Conservation (phyloP, 2,888 invertebrate species). For the Oligia latruncula region DNA sequence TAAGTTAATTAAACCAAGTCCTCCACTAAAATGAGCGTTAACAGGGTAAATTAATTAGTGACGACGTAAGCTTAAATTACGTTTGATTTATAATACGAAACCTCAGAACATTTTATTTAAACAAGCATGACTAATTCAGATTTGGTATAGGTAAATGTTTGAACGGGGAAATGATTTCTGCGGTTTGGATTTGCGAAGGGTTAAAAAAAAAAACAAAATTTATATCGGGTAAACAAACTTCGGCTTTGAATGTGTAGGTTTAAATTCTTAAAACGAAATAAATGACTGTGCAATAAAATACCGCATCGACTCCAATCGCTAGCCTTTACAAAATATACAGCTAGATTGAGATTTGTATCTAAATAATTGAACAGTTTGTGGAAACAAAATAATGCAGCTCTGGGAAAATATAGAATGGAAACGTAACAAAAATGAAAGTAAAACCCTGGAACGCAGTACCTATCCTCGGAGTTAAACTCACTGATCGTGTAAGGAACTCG, state of each 20-base stretch:
- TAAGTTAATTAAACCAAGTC: constrained; percentile 32
- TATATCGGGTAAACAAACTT: background rate
- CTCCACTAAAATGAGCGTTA: constrained; percentile 27
- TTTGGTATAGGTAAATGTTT: background rate
- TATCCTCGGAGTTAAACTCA: too few species aligned
- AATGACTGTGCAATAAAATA: background rate
- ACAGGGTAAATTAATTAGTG: constrained; percentile 43
- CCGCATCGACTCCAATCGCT: background rate
- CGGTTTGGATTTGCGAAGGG: background rate
- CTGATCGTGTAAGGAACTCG: too few species aligned
- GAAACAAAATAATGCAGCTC: background rate
- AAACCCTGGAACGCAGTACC: too few species aligned
- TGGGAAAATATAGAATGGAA: background rate
- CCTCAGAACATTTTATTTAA: constrained; percentile 13
- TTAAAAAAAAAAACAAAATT: background rate
- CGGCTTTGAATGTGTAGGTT: background rate
- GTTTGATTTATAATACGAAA: constrained; percentile 14
- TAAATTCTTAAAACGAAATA: background rate
- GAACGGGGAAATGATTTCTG: background rate
- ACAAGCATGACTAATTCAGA: constrained; percentile 2
- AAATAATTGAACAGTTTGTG: background rate
- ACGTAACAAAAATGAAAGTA: too few species aligned
- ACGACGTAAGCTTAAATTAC: constrained; percentile 39
- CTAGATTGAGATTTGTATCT: background rate
- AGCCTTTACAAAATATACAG: constrained; percentile 3